Evolutionary conservation across 2,888 invertebrate genomes (phyloP), one percentile per base, ranked within the genome.

Genomic region (Heliconius ethilla): DNA sequence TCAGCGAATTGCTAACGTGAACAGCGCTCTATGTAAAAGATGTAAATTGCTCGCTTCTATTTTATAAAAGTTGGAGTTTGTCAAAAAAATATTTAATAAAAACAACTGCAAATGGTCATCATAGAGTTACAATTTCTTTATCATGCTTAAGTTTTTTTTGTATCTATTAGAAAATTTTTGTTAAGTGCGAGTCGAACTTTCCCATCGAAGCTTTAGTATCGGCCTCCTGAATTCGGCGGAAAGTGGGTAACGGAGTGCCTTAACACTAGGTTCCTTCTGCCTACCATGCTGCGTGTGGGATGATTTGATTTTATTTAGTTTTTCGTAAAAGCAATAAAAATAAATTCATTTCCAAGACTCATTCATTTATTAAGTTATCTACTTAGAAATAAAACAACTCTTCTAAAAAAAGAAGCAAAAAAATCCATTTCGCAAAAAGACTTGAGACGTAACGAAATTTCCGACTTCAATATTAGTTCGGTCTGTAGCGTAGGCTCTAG

Each of bases 361-460:
- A 62, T 55, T 55, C 22, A 25, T 25, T 25, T 62, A 62, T 25
- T 62, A 62, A 27, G 63, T 63, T 27, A 27, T 13, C 25, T 40
- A 40, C 25, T n/a, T 6, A 40, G 18, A n/a, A n/a, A 69, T 69
- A 40, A 69, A 40, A 55, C n/a, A 72, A 72, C 13, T 72, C 33
- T 55, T 72, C 11, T 33, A 51, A 13, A 22, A n/a, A 37, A 67
- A 25, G n/a, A 15, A 37, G 7, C n/a, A 70, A 45, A 29, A 70
- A 33, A 40, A 40, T 40, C 29, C 13, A 51, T 22, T 11, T 29
- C 37, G 40, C n/a, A 63, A 70, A 67, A 63, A 51, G 27, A 29
- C 25, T 65, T 40, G 51, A 63, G 37, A 55, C 27, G 55, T 72
- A 77, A 77, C 72, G 45, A 51, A 65, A 65, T 72, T 76, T 77